Evolutionary conservation across 1,140 invertebrate genomes (phyloP).

Genomic region (Spodoptera frugiperda): DNA sequence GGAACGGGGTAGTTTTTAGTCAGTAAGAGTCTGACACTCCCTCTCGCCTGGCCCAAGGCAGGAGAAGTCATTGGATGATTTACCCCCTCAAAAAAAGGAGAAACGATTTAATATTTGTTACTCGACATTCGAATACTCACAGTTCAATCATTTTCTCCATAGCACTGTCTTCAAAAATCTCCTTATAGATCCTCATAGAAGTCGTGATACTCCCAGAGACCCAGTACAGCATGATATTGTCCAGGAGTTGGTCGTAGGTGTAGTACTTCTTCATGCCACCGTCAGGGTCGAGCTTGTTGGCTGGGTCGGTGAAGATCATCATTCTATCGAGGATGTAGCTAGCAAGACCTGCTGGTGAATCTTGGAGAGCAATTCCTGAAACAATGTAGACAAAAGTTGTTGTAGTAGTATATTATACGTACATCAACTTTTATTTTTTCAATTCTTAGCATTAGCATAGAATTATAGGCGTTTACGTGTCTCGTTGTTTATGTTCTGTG

Average conservation of each 20-base stretch:
- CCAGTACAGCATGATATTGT: slow-evolving; percentile 94
- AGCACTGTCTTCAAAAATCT: slow-evolving; percentile 79
- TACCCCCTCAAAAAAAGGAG: too few relatives aligned
- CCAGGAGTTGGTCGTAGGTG: slow-evolving; percentile 88
- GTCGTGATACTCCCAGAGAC: slow-evolving; percentile 89
- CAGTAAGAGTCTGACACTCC: too few relatives aligned
- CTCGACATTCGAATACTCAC: too few relatives aligned
- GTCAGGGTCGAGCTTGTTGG: slow-evolving; percentile 79
- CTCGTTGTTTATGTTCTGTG: too few relatives aligned
- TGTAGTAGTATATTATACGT: background rate
- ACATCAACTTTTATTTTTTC: too few relatives aligned
- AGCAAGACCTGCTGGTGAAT: slow-evolving; percentile 89
- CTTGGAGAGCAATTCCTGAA: slow-evolving; percentile 86
- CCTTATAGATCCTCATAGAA: slow-evolving; percentile 89
- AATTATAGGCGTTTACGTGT: too few relatives aligned
- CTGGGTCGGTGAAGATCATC: slow-evolving; percentile 88
- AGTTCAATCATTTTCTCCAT: slow-evolving; percentile 67
- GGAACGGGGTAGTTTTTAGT: too few relatives aligned
- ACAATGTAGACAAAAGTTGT: slow-evolving; percentile 40
- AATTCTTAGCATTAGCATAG: too few relatives aligned
- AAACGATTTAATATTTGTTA: too few relatives aligned
- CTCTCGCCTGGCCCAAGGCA: too few relatives aligned
- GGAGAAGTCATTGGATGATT: too few relatives aligned
- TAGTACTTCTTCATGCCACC: slow-evolving; percentile 88
- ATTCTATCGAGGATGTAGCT: slow-evolving; percentile 93